These are phyloP conservation scores for Zaprionus africanus DNA, from an alignment of 1,140 invertebrate species.

Conservation along the genomic window DNA sequence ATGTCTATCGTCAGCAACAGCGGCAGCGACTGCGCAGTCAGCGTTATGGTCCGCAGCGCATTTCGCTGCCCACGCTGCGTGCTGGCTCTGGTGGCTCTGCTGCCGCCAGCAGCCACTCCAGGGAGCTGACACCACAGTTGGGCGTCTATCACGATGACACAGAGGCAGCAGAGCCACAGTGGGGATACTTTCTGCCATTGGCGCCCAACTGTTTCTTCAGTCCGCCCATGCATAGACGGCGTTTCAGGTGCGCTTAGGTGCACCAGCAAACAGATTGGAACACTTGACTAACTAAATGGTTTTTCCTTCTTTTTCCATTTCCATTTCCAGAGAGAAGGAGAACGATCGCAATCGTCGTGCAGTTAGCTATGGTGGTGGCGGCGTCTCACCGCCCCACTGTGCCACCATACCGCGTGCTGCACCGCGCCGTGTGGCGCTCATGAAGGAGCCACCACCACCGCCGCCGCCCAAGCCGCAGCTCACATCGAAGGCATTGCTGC, in stretches of 20 bases:
- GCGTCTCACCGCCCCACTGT: constrained; percentile 52
- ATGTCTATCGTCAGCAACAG: constrained; percentile 29
- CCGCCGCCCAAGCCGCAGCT: constrained; percentile 78
- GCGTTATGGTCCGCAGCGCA: constrained; percentile 55
- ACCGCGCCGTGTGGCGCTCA: constrained; percentile 74
- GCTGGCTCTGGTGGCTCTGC: not conserved
- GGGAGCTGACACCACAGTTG: constrained; percentile 67
- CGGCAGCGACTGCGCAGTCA: constrained; percentile 22
- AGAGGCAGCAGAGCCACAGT: constrained; percentile 59
- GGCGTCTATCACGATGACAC: constrained; percentile 66
- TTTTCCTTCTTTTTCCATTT: not conserved
- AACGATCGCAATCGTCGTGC: constrained; percentile 82
- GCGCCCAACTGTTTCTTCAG: constrained; percentile 74
- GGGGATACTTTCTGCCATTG: constrained; percentile 81
- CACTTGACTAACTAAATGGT: not conserved
- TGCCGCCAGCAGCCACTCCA: constrained; percentile 47
- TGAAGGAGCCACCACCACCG: constrained; percentile 83
- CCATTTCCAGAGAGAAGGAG: constrained; percentile 80
- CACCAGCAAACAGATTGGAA: not conserved
- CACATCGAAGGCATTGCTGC: constrained; percentile 59
- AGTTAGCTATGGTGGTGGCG: constrained; percentile 70
- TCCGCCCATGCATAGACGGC: constrained; percentile 71
- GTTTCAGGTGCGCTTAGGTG: constrained; percentile 58
- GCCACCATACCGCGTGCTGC: constrained; percentile 78
- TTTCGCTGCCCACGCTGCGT: constrained; percentile 62